Evolutionary conservation across 1,140 invertebrate species (phyloP).

Genomic region (Rhopalosiphum padi): DNA sequence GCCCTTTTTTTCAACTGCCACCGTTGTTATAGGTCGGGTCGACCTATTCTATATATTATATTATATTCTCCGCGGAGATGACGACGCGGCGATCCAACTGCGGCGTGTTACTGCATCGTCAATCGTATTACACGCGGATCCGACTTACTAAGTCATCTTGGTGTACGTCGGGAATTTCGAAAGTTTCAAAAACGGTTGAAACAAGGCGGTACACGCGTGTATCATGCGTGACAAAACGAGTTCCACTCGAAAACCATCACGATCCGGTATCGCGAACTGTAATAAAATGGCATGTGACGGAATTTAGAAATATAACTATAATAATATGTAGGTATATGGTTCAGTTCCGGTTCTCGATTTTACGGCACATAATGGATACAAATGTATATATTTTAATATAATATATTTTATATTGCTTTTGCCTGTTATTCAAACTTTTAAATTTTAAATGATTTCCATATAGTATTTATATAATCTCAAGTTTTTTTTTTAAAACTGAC

Average conservation of each 20-base stretch:
- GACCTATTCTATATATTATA: not conserved
- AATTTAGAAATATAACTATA: not conserved
- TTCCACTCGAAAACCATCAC: not conserved
- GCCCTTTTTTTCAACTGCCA: slow-evolving; percentile 19
- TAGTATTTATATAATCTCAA: no score
- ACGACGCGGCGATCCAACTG: not conserved
- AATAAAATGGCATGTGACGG: not conserved
- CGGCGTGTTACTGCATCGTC: not conserved
- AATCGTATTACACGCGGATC: not conserved
- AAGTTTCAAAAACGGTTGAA: not conserved
- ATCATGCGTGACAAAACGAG: not conserved
- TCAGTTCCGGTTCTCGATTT: not conserved
- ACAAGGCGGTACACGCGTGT: no score
- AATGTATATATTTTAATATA: no score
- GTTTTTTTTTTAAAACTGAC: no score
- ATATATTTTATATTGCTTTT: no score
- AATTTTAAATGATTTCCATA: no score
- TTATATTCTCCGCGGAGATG: slow-evolving; percentile 32
- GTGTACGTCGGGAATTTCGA: not conserved
- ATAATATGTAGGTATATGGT: not conserved
- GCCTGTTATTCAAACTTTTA: no score
- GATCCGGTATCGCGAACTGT: not conserved
- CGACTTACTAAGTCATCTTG: not conserved
- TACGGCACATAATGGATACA: not conserved
- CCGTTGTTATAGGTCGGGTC: slow-evolving; percentile 10